phyloP scores from a whole-genome alignment of 1,140 invertebrate genomes.

The Rhyacophila brunnea region DNA sequence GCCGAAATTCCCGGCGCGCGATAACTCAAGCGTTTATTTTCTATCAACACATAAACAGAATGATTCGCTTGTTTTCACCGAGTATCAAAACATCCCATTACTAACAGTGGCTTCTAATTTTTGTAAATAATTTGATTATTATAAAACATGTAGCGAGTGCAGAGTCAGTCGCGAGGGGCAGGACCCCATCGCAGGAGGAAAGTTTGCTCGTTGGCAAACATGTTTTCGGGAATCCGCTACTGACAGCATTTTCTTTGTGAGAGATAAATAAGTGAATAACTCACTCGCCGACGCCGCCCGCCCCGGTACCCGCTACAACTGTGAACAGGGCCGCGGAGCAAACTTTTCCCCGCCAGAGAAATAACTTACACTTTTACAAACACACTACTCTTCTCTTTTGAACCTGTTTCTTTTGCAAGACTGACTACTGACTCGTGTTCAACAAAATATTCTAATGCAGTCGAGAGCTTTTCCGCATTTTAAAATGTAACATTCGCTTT shows the following conservation, averaged over 20 bases:
- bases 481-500: no score
- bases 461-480: no score
- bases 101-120: no score
- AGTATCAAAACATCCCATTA: no score
- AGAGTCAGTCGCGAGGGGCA: neutral
- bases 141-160: neutral
- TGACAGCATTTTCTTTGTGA: conserved; percentile 34
- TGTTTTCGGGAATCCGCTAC: conserved; percentile 31
- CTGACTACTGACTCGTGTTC: conserved; percentile 1
- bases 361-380: conserved; percentile 35
- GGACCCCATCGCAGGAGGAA: neutral
- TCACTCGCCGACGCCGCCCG: conserved; percentile 26
- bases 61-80: no score
- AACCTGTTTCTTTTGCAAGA: conserved; percentile 9
- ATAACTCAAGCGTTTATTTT: no score
- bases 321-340: conserved; percentile 10
- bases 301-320: no score
- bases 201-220: conserved; percentile 23
- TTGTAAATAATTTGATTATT: neutral
- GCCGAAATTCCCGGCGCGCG: no score
- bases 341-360: conserved; percentile 13
- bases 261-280: conserved; percentile 37
- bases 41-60: no score
- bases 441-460: no score
- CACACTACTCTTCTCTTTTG: conserved; percentile 1